phyloP scores from a whole-genome alignment of 2,888 invertebrate species.

The Tiliacea aurago region DNA sequence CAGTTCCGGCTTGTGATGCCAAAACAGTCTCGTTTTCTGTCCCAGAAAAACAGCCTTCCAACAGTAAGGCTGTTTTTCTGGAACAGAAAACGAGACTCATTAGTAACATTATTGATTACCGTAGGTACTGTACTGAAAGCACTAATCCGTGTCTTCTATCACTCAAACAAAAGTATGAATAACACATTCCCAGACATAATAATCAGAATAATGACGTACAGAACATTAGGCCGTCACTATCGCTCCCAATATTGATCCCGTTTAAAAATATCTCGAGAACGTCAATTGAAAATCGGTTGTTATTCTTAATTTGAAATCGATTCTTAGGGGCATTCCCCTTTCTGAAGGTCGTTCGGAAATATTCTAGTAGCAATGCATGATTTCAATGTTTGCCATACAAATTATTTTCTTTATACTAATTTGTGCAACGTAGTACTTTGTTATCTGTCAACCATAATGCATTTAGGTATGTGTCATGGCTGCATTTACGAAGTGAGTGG shows the following conservation, averaged over 20 bases:
- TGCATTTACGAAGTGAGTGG: conserved; percentile 26
- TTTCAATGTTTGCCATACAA: conserved; percentile 32
- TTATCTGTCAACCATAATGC: conserved; percentile 56
- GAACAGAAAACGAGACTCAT: not conserved
- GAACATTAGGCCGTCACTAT: not conserved
- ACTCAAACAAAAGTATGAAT: not conserved
- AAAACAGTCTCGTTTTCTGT: too few species aligned
- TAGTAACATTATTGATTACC: conserved; percentile 19
- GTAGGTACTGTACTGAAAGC: not conserved
- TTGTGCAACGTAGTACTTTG: conserved; percentile 36
- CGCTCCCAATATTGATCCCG: not conserved
- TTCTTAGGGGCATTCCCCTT: conserved; percentile 64
- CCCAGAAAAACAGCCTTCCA: too few species aligned
- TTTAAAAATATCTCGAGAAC: conserved; percentile 13
- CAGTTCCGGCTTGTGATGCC: conserved; percentile 10
- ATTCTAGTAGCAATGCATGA: conserved; percentile 14
- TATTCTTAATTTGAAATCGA: conserved; percentile 50
- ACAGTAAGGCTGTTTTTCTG: not conserved
- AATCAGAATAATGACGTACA: not conserved
- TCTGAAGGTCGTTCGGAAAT: conserved; percentile 59
- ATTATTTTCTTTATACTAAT: conserved; percentile 28
- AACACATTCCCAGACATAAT: not conserved
- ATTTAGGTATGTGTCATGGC: conserved; percentile 45
- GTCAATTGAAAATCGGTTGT: conserved; percentile 26
- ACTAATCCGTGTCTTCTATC: conserved; percentile 6